Conservation (phyloP, 2,113 vertebrate species). For the Brienomyrus brachyistius region DNA sequence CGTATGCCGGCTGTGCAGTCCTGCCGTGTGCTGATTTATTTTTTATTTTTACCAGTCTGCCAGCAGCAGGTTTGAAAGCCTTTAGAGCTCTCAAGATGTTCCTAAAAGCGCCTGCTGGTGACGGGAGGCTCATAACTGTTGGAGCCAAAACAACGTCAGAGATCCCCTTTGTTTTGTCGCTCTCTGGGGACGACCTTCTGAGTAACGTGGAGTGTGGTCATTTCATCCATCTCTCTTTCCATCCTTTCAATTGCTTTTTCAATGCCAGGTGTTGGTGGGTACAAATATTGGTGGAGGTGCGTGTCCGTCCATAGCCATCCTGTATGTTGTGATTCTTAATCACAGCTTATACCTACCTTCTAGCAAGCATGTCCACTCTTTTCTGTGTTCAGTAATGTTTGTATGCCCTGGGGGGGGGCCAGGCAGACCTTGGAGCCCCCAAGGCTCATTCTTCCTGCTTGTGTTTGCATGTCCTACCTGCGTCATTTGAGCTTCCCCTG, state of each 20-base stretch:
- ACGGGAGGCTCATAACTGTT: neutral
- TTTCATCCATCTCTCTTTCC: neutral
- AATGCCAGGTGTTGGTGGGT: neutral
- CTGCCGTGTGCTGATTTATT: neutral
- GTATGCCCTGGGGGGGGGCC: no score
- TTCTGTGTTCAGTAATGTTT: no score
- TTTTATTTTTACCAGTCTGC: neutral
- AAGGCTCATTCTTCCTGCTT: neutral
- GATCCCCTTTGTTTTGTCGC: neutral
- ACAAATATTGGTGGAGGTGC: neutral
- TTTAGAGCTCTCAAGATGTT: neutral
- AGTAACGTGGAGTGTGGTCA: neutral
- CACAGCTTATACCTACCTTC: no score
- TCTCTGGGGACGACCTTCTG: neutral
- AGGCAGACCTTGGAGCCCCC: no score
- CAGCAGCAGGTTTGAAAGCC: neutral
- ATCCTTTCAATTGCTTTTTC: neutral
- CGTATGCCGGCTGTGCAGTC: neutral
- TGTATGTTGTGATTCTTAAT: neutral
- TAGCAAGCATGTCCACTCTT: no score
- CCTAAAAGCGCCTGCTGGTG: neutral
- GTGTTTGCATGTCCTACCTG: neutral
- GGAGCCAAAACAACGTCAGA: neutral
- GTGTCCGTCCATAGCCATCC: neutral
- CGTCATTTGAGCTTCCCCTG: neutral